Conservation (phyloP, 2,113 vertebrate genomes). For the Semnornis frantzii region DNA sequence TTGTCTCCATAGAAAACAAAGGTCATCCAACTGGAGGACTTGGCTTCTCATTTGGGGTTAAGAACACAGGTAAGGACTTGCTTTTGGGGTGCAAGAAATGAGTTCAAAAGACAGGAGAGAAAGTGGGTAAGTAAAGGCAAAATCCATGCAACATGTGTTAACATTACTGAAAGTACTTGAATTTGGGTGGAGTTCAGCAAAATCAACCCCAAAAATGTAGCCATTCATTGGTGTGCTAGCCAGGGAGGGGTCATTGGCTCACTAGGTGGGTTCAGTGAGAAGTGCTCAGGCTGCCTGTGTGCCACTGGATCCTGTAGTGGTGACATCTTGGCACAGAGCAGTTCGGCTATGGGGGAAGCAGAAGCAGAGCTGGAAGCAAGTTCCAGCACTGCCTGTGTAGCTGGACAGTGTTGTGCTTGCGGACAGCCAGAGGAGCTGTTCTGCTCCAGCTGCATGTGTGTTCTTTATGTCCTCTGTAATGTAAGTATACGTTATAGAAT, state of each 20-base stretch:
- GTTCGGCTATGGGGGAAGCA: neutral
- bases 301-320: neutral
- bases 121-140: neutral
- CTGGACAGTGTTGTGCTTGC: neutral
- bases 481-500: neutral
- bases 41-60: conserved; percentile 92
- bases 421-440: neutral
- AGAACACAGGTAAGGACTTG: conserved; percentile 85
- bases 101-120: neutral
- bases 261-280: neutral
- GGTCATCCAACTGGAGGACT: conserved; percentile 93
- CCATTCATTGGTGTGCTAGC: neutral
- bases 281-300: neutral
- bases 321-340: neutral
- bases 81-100: neutral
- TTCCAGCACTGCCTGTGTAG: neutral
- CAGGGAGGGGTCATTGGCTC: neutral
- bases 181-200: neutral
- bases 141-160: neutral
- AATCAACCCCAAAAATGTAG: neutral
- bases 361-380: neutral
- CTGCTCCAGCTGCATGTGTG: neutral
- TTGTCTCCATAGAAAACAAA: conserved; percentile 82
- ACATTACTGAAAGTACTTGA: neutral
- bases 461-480: neutral